Conservation (phyloP, 1,140 invertebrate genomes). For the Brachionus rotundiformis region DNA sequence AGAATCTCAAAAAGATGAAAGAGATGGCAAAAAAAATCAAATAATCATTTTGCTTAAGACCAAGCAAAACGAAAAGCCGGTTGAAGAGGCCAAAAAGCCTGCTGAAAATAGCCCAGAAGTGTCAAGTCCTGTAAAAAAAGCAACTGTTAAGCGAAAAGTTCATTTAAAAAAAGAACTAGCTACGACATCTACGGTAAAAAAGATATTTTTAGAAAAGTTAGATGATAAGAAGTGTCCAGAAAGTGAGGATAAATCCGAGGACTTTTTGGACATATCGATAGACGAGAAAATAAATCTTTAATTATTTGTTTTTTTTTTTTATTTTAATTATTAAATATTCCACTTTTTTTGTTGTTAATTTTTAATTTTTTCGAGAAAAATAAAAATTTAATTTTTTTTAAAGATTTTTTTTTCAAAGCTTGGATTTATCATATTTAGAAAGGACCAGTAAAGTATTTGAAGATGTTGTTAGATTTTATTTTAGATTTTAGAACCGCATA, state of each 20-base stretch:
- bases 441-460: not conserved
- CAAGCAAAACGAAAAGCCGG: not conserved
- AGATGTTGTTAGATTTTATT: not conserved
- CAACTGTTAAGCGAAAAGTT: not conserved
- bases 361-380: not conserved
- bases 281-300: constrained; percentile 33
- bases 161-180: constrained; percentile 42
- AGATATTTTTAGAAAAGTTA: not conserved
- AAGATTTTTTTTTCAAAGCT: not conserved
- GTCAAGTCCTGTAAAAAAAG: not conserved
- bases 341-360: not conserved
- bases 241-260: not conserved
- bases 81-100: not conserved
- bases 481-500: not conserved
- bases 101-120: not conserved
- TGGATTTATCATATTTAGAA: not conserved
- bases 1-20: not conserved
- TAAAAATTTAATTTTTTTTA: constrained; percentile 6
- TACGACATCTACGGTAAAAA: not conserved
- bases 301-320: not conserved
- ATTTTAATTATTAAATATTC: constrained; percentile 1
- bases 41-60: constrained; percentile 25
- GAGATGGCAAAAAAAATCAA: constrained; percentile 29
- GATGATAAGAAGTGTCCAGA: not conserved
- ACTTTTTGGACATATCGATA: constrained; percentile 31